A percentile compares a stretch with the other conserved stretches of the same genome.
Evolutionary conservation across 2,888 invertebrate species (phyloP).

Genomic region (Hemaris fuciformis): DNA sequence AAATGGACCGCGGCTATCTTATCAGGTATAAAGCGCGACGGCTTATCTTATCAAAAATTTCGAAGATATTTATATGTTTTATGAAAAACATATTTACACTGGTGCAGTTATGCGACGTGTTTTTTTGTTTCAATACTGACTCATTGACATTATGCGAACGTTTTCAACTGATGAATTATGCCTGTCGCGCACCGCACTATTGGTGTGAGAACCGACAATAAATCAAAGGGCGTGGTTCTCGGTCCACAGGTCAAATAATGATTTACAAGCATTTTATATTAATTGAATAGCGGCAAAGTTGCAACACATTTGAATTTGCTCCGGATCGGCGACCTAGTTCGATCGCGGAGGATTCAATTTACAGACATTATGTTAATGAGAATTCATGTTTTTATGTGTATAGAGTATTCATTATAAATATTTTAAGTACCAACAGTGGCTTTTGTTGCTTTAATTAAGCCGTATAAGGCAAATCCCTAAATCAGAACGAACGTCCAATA

Average conservation of each 20-base stretch:
- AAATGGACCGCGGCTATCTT: slow-evolving; percentile 8
- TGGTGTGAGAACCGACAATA: slow-evolving; percentile 7
- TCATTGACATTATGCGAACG: background rate
- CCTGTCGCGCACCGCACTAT: background rate
- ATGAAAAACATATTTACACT: background rate
- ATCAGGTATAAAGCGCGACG: background rate
- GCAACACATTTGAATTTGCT: background rate
- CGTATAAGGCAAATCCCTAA: too few relatives aligned
- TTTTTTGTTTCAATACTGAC: background rate
- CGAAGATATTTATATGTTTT: background rate
- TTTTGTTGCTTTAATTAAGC: too few relatives aligned
- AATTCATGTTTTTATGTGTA: too few relatives aligned
- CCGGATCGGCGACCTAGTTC: background rate
- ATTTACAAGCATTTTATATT: slow-evolving; percentile 2
- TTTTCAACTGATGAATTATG: background rate
- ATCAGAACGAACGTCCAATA: too few relatives aligned
- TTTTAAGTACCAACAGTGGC: too few relatives aligned
- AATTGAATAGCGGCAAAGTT: background rate
- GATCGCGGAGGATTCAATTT: background rate
- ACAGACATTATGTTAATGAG: background rate
- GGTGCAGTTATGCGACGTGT: background rate
- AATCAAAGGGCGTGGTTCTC: slow-evolving; percentile 8
- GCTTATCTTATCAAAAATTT: slow-evolving; percentile 4
- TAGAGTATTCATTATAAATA: too few relatives aligned
- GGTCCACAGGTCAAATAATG: background rate